Conservation (phyloP, 1,140 invertebrate genomes). For the Sinonovacula constricta region DNA sequence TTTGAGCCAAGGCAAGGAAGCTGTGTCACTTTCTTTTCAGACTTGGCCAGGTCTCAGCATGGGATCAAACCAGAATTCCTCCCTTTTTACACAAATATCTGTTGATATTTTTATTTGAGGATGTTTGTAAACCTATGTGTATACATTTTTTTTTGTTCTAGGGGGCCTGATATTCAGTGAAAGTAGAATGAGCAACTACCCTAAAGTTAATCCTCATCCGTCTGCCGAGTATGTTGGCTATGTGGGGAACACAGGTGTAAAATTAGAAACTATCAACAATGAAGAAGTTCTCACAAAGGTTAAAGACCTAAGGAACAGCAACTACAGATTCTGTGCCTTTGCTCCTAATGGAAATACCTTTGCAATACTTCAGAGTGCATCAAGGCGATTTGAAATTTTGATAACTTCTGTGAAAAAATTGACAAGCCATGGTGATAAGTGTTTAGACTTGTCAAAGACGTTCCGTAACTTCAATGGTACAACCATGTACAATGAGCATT, state of each 20-base stretch:
- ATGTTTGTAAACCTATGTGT: too few relatives aligned
- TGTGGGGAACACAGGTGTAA: constrained; percentile 9
- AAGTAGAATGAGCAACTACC: constrained; percentile 26
- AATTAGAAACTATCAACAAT: constrained; percentile 36
- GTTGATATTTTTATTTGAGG: too few relatives aligned
- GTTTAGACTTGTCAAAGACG: constrained; percentile 48
- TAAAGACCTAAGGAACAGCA: constrained; percentile 51
- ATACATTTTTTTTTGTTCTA: constrained; percentile 5
- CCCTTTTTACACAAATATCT: too few relatives aligned
- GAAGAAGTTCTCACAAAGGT: constrained; percentile 23
- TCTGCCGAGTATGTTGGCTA: constrained; percentile 38
- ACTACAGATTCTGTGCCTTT: constrained; percentile 58
- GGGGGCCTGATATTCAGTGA: constrained; percentile 12
- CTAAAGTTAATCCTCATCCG: constrained; percentile 38
- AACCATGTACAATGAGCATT: constrained; percentile 53
- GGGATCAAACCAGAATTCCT: too few relatives aligned
- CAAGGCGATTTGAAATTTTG: constrained; percentile 52
- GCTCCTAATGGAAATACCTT: constrained; percentile 60
- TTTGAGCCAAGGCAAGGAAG: too few relatives aligned
- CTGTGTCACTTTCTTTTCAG: too few relatives aligned
- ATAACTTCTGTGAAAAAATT: constrained; percentile 23
- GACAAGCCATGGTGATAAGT: constrained; percentile 1
- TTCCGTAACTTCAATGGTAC: constrained; percentile 52
- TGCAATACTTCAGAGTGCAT: constrained; percentile 52
- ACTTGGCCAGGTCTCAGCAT: too few relatives aligned